phyloP scores from a whole-genome alignment of 2,888 invertebrate species.

The Apodemia zela region DNA sequence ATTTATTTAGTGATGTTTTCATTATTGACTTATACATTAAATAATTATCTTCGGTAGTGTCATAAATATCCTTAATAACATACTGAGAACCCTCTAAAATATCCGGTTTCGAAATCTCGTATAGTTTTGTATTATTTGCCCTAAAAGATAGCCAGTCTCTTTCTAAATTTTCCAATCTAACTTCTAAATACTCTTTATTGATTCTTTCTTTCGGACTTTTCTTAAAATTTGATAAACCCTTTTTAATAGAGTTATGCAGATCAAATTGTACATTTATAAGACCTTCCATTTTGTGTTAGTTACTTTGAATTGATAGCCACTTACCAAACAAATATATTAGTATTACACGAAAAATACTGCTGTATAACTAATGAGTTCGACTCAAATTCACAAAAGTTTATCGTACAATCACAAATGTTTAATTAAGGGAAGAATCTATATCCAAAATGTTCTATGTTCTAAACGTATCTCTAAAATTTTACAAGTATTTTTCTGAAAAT shows the following conservation, averaged over 20 bases:
- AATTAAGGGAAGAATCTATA: no score
- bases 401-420: no score
- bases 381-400: no score
- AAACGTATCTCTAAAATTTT: no score
- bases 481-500: not conserved
- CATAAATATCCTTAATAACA: slow-evolving; percentile 19
- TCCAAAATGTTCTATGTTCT: no score
- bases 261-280: not conserved
- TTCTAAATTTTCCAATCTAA: slow-evolving; percentile 23
- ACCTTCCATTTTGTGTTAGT: not conserved
- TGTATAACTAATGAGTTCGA: no score
- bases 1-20: slow-evolving; percentile 14
- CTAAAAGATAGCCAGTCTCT: slow-evolving; percentile 22
- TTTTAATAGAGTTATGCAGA: not conserved
- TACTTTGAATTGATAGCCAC: no score
- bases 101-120: not conserved
- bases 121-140: slow-evolving; percentile 16
- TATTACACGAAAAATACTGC: no score
- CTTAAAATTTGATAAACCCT: not conserved
- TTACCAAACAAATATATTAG: no score
- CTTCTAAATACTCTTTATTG: slow-evolving; percentile 19
- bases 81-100: not conserved
- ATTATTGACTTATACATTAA: slow-evolving; percentile 18
- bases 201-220: slow-evolving; percentile 23
- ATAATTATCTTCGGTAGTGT: slow-evolving; percentile 18